phyloP scores from a whole-genome alignment of 2,888 invertebrate species.

The Blastobasis lacticolella region DNA sequence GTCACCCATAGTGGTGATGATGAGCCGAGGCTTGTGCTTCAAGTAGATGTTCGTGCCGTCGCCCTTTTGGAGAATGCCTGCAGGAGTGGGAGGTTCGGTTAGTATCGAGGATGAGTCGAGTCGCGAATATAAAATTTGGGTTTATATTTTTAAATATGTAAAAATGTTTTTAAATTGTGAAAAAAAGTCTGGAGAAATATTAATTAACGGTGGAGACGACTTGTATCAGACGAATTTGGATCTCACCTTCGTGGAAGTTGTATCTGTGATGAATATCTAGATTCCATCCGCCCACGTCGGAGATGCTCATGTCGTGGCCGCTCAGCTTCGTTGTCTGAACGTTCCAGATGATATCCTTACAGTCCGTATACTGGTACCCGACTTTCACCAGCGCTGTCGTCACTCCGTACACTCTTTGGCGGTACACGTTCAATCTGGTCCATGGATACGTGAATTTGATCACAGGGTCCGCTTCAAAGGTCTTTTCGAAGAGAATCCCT shows the following conservation, averaged over 20 bases:
- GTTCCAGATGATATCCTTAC: constrained; percentile 95
- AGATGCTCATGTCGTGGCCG: constrained; percentile 97
- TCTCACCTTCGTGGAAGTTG: constrained; percentile 94
- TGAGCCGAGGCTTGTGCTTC: constrained; percentile 92
- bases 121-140: no score
- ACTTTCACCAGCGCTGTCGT: constrained; percentile 96
- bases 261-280: constrained; percentile 98
- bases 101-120: no score
- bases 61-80: constrained; percentile 96
- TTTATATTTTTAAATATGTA: no score
- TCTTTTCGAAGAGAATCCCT: constrained; percentile 93
- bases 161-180: no score
- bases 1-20: constrained; percentile 93
- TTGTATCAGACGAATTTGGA: neutral
- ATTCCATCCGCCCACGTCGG: constrained; percentile 98
- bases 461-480: constrained; percentile 96
- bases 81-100: constrained; percentile 4
- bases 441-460: constrained; percentile 98
- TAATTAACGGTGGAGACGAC: no score
- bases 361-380: constrained; percentile 95
- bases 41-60: constrained; percentile 97
- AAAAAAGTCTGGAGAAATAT: no score
- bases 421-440: constrained; percentile 96
- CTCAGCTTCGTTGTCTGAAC: constrained; percentile 95
- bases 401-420: constrained; percentile 96